These are phyloP conservation scores for Labeo catla DNA, from an alignment of 2,113 vertebrate species.

Conservation along the genomic window DNA sequence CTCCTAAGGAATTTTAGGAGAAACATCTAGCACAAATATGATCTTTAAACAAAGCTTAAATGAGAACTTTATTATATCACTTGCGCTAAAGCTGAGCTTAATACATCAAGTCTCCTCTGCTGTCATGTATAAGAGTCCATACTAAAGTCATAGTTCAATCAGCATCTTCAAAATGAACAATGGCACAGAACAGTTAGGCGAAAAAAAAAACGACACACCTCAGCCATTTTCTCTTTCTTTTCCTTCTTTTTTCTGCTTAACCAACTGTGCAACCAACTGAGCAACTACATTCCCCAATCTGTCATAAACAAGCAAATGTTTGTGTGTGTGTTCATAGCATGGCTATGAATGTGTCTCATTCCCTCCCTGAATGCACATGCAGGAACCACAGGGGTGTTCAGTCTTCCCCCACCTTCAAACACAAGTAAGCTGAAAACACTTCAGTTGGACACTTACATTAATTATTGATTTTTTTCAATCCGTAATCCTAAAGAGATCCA, in stretches of 20 bases:
- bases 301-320: not conserved
- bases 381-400: constrained; percentile 1
- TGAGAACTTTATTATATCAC: not conserved
- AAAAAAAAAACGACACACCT: too few relatives aligned
- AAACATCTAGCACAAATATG: not conserved
- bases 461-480: constrained; percentile 49
- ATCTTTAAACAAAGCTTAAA: not conserved
- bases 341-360: not conserved
- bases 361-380: not conserved
- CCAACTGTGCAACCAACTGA: constrained; percentile 61
- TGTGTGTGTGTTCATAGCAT: not conserved
- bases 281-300: constrained; percentile 40
- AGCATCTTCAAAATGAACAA: not conserved
- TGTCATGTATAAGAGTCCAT: not conserved
- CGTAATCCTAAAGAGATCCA: constrained; percentile 20
- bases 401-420: constrained; percentile 19
- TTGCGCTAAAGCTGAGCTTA: not conserved
- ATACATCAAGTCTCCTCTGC: not conserved
- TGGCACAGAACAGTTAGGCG: not conserved
- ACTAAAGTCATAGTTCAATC: not conserved
- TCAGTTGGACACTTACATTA: constrained; percentile 32
- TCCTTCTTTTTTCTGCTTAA: constrained; percentile 26
- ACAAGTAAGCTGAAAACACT: constrained; percentile 12
- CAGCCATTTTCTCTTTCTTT: constrained; percentile 17
- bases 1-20: not conserved